Percentiles rank a stretch among this genome's conserved stretches.
Evolutionary conservation across 2,888 invertebrate genomes (phyloP).

Genomic region (Rhingia campestris): DNA sequence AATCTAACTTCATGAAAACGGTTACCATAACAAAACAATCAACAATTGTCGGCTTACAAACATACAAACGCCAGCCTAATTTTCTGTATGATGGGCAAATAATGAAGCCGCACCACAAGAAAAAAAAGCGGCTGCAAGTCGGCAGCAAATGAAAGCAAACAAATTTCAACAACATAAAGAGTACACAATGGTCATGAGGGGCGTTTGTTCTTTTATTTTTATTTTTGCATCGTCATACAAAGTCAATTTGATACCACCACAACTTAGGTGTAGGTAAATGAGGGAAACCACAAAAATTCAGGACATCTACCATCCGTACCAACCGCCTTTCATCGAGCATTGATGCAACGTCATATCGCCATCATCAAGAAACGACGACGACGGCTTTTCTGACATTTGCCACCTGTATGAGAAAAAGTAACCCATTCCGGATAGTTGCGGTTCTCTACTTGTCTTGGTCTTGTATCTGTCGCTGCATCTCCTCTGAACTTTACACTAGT

Average conservation of each 20-base stretch:
- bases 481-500: conserved; percentile 32
- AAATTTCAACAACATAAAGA: conserved; percentile 52
- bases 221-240: conserved; percentile 70
- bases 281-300: conserved; percentile 58
- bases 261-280: conserved; percentile 1
- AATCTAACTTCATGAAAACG: conserved; percentile 57
- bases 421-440: conserved; percentile 48
- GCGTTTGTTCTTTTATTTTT: conserved; percentile 24
- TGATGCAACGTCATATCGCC: conserved; percentile 60
- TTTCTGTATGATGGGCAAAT: conserved; percentile 59
- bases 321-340: conserved; percentile 58
- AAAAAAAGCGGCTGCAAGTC: conserved; percentile 56
- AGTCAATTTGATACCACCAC: conserved; percentile 55
- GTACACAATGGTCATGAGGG: conserved; percentile 50
- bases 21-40: conserved; percentile 62
- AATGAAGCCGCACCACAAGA: conserved; percentile 44
- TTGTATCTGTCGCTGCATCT: neutral
- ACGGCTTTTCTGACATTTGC: conserved; percentile 20
- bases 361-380: conserved; percentile 44
- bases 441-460: neutral
- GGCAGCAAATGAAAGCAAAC: conserved; percentile 72
- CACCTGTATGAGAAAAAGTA: conserved; percentile 57
- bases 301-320: conserved; percentile 45
- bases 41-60: conserved; percentile 59
- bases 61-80: conserved; percentile 45